Base-by-base conservation (phyloP, 2,797 vertebrate species). In the Myotis daubentonii region DNA sequence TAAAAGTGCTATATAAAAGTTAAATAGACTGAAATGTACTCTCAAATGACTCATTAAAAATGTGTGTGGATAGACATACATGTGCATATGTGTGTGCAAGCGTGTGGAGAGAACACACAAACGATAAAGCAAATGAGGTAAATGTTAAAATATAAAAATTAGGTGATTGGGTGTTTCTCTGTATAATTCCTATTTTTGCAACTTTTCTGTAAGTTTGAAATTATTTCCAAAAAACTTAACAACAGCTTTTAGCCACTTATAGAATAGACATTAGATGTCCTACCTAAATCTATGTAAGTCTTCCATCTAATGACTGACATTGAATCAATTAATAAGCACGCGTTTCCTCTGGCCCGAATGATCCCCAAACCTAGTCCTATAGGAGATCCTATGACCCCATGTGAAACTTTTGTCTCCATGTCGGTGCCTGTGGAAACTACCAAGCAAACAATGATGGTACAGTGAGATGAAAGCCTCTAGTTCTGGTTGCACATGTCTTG, bases 391-490 rank as follows among this genome's bases (percentile, higher is more conserved):
- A 0, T 4, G 25, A 87, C 51, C 8, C 49, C 23, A 0, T 12
- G 33, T 12, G 41, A 91, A 57, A 78, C 8, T 7, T 38, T 36
- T 70, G 38, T 57, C 53, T 75, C 25, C 62, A 47, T 1, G 9
- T 33, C 3, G 6, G 23, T 19, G 3, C 38, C 44, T 36, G 0
- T 13, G 47, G 62, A 79, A 81, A 81, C 4, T 10, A 62, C 30
- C 33, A 84, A 25, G 12, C 15, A 81, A 30, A 44, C 19, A 38
- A 65, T 3, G 28, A 20, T 41, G 10, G n/a, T 22, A 38, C 71
- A 84, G 55, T 85, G 36, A 93, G 87, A 93, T 30, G 53, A 53
- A 81, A 88, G 80, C 89, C 44, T 94, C 76, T 2, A 55, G 28
- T 30, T 96, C 28, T 51, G 72, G n/a, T 44, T 91, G 57, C 10